These are phyloP conservation scores for Girardinichthys multiradiatus DNA, from an alignment of 2,113 vertebrate species.

Conservation along the genomic window DNA sequence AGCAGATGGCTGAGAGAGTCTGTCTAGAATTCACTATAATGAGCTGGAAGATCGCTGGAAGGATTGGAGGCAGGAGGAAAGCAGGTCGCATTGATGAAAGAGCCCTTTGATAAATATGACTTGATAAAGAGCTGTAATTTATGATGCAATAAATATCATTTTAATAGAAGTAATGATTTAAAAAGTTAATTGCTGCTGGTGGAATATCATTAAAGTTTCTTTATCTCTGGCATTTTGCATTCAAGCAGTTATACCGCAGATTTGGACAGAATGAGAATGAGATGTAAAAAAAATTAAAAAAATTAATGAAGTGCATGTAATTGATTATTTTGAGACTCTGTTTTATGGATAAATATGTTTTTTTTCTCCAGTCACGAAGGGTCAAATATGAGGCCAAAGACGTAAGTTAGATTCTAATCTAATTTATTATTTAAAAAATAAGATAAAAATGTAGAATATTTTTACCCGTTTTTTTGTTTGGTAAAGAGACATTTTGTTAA, in stretches of 20 bases:
- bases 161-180: conserved; percentile 28
- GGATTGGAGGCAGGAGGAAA: conserved; percentile 40
- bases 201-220: conserved; percentile 23
- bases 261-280: background rate
- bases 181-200: conserved; percentile 2
- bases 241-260: background rate
- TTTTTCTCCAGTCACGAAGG: conserved; percentile 89
- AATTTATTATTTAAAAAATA: conserved; percentile 7
- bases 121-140: conserved; percentile 20
- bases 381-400: conserved; percentile 85
- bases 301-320: background rate
- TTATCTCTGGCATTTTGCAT: conserved; percentile 2
- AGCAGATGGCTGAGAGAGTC: conserved; percentile 43
- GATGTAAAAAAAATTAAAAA: background rate
- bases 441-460: background rate
- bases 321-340: background rate
- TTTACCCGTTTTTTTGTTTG: conserved; percentile 2
- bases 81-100: conserved; percentile 51
- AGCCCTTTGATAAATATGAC: conserved; percentile 45
- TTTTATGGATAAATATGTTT: conserved; percentile 28
- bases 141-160: conserved; percentile 51
- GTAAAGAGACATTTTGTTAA: background rate
- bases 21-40: conserved; percentile 55
- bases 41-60: conserved; percentile 54
- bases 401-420: conserved; percentile 70